Base-by-base conservation (phyloP, 2,888 invertebrate species). In the Sceliomorpha sp. region DNA sequence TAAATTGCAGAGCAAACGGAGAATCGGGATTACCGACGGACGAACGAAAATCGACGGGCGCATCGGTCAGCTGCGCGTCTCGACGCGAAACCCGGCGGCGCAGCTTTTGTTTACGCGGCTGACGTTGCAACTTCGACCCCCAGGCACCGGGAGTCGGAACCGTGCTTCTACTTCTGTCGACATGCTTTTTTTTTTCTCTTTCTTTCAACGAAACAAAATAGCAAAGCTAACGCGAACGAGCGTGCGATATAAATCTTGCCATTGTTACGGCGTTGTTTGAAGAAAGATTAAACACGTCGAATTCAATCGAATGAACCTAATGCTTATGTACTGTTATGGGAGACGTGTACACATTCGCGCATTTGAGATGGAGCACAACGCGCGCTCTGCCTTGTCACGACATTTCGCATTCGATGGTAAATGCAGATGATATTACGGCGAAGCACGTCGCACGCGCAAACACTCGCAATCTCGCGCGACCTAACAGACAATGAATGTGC, bases 111-210 rank as follows among this genome's bases (percentile, higher is more conserved):
- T 79, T 78, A 77, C 74, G 72, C 70, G 74, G 75, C 80, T 88
- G 88, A 88, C 87, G 83, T 63, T 86, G 88, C 87, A 88, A 85
- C 80, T 87, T 85, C 82, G 76, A 83, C 87, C 88, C 87, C 74
- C n/a, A n/a, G n/a, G n/a, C n/a, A n/a, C n/a, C n/a, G n/a, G n/a
- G n/a, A n/a, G n/a, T n/a, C n/a, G n/a, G n/a, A n/a, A n/a, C n/a
- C n/a, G n/a, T n/a, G n/a, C n/a, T n/a, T n/a, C n/a, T n/a, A n/a
- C n/a, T n/a, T n/a, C n/a, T n/a, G n/a, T n/a, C n/a, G n/a, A n/a
- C n/a, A n/a, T n/a, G n/a, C n/a, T n/a, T n/a, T n/a, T n/a, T n/a
- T n/a, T n/a, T n/a, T n/a, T n/a, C n/a, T n/a, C n/a, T n/a, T n/a
- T n/a, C n/a, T n/a, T n/a, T n/a, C n/a, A n/a, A n/a, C n/a, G 24